Evolutionary conservation across 2,888 invertebrate species (phyloP).

Genomic region (Acleris holmiana): DNA sequence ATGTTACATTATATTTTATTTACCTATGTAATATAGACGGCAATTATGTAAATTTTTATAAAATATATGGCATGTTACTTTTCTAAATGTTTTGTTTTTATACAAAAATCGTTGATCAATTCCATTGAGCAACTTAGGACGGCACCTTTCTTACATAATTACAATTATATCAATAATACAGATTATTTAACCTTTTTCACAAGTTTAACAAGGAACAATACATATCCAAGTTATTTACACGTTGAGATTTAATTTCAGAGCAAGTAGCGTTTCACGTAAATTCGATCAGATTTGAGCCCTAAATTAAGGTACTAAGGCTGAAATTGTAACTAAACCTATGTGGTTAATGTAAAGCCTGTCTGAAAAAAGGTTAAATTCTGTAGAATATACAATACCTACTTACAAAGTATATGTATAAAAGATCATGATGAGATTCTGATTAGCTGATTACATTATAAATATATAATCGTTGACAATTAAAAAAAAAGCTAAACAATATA

Average conservation of each 20-base stretch:
- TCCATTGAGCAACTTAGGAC: conserved; percentile 60
- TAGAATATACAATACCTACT: conserved; percentile 6
- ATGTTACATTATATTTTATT: conserved; percentile 48
- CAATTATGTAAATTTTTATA: conserved; percentile 72
- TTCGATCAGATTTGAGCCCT: too few relatives aligned
- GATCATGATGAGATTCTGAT: conserved; percentile 22
- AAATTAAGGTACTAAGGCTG: too few relatives aligned
- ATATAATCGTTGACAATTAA: not conserved
- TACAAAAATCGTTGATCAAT: conserved; percentile 36
- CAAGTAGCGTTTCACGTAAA: too few relatives aligned
- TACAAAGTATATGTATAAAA: conserved; percentile 15
- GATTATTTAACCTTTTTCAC: not conserved
- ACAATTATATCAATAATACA: conserved; percentile 33
- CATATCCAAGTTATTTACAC: too few relatives aligned
- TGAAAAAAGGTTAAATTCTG: not conserved
- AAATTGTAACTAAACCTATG: not conserved
- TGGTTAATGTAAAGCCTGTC: not conserved
- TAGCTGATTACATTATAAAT: conserved; percentile 8
- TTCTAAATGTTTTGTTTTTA: conserved; percentile 62
- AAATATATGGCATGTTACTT: conserved; percentile 84
- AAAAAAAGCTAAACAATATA: not conserved
- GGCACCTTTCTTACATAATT: conserved; percentile 42
- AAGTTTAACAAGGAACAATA: not conserved
- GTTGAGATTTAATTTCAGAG: too few relatives aligned
- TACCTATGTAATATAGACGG: conserved; percentile 66